These are phyloP conservation scores for Dasysyrphus tricinctus DNA, from an alignment of 2,888 invertebrate genomes.

Conservation along the genomic window DNA sequence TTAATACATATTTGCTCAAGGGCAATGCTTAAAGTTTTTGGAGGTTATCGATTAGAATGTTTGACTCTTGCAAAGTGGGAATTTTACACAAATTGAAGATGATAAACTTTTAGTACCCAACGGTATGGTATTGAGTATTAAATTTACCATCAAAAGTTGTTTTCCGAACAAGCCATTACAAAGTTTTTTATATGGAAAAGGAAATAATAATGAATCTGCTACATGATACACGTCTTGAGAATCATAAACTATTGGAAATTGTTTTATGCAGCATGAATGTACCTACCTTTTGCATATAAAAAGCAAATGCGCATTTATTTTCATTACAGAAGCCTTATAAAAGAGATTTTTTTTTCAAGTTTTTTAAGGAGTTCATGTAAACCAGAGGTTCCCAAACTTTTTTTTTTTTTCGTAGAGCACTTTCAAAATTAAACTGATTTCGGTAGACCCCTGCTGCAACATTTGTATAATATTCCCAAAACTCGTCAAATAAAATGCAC, in stretches of 20 bases:
- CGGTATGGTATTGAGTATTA: slow-evolving; percentile 2
- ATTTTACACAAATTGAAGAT: background rate
- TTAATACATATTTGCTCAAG: slow-evolving; percentile 7
- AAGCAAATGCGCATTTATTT: background rate
- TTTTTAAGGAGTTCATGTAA: too few species aligned
- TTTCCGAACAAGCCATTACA: background rate
- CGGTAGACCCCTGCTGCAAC: too few species aligned
- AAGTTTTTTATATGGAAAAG: background rate
- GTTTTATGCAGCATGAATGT: background rate
- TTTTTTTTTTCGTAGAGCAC: too few species aligned
- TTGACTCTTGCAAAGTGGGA: background rate
- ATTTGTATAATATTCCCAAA: too few species aligned
- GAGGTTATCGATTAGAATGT: slow-evolving; percentile 12
- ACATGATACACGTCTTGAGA: background rate
- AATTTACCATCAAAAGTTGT: background rate
- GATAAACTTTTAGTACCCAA: slow-evolving; percentile 1
- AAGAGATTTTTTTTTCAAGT: too few species aligned
- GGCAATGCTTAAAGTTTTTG: slow-evolving; percentile 8
- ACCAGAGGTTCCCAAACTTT: too few species aligned
- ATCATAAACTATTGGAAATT: background rate
- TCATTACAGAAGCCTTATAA: too few species aligned
- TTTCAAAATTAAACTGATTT: too few species aligned
- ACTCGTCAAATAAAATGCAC: too few species aligned
- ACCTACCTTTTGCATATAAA: background rate
- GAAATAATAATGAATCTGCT: background rate